A percentile compares a stretch with the other conserved stretches of the same genome.
Conservation (phyloP, 2,113 vertebrate species). For the Oreotrochilus melanogaster region DNA sequence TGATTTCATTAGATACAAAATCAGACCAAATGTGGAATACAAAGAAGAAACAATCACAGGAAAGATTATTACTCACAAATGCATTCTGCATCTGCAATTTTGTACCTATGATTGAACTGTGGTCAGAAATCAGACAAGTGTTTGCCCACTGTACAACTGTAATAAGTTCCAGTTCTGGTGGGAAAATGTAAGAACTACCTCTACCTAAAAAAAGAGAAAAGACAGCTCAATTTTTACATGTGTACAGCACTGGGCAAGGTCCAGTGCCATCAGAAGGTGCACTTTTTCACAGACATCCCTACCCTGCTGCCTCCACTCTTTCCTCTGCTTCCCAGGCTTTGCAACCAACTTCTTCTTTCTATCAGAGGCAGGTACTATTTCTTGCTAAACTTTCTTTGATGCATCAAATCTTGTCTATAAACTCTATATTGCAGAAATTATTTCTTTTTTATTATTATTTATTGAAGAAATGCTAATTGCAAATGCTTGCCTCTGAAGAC, state of each 20-base stretch:
- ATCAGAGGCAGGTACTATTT: not conserved
- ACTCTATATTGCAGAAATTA: not conserved
- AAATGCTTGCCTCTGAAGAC: not conserved
- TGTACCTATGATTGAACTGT: not conserved
- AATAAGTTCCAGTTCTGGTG: not conserved
- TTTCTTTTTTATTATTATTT: too few species aligned
- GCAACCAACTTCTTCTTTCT: not conserved
- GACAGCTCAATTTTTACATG: not conserved
- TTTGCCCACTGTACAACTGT: not conserved
- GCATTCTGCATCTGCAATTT: not conserved
- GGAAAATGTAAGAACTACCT: not conserved
- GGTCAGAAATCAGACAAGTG: not conserved
- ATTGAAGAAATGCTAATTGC: too few species aligned
- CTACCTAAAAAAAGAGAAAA: not conserved
- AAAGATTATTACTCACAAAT: not conserved
- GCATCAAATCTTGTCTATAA: not conserved
- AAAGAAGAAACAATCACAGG: not conserved
- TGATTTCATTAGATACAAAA: not conserved
- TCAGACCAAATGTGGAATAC: constrained; percentile 23
- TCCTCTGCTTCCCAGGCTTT: not conserved
- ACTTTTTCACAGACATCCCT: not conserved
- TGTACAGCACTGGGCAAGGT: not conserved
- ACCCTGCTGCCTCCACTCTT: not conserved
- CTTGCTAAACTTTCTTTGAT: not conserved
- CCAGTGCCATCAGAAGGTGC: not conserved